Conservation (phyloP, 2,888 invertebrate genomes). For the Calliopum simillimum region DNA sequence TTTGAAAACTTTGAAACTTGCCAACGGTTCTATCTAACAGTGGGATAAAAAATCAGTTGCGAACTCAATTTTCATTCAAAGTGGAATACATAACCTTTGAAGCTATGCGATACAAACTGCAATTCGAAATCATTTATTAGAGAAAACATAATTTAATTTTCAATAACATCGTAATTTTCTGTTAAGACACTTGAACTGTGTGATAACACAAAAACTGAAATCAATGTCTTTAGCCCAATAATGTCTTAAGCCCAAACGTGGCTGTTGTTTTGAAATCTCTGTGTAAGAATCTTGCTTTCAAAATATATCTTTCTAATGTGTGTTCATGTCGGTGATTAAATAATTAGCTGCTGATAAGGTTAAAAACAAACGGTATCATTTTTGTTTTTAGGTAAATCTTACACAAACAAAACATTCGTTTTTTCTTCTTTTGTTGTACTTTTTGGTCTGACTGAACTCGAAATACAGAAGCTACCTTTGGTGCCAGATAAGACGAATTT, state of each 20-base stretch:
- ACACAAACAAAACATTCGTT: not conserved
- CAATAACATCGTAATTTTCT: slow-evolving; percentile 51
- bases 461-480: slow-evolving; percentile 58
- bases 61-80: too few species aligned
- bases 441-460: slow-evolving; percentile 46
- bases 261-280: slow-evolving; percentile 42
- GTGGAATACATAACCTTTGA: too few species aligned
- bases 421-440: slow-evolving; percentile 49
- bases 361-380: not conserved
- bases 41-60: too few species aligned
- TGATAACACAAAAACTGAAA: slow-evolving; percentile 51
- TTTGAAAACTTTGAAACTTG: too few species aligned
- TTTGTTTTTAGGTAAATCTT: slow-evolving; percentile 13
- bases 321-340: slow-evolving; percentile 58
- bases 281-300: slow-evolving; percentile 25
- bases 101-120: too few species aligned
- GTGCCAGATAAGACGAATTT: slow-evolving; percentile 37
- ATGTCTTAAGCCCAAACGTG: too few species aligned
- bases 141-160: not conserved
- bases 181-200: slow-evolving; percentile 59
- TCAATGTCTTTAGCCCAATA: too few species aligned
- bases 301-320: not conserved
- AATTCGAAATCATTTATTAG: too few species aligned
- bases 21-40: too few species aligned
- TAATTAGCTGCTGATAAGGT: slow-evolving; percentile 23